These are phyloP conservation scores for Scelioninae gen. 2 DNA, from an alignment of 2,888 invertebrate genomes.

Conservation along the genomic window DNA sequence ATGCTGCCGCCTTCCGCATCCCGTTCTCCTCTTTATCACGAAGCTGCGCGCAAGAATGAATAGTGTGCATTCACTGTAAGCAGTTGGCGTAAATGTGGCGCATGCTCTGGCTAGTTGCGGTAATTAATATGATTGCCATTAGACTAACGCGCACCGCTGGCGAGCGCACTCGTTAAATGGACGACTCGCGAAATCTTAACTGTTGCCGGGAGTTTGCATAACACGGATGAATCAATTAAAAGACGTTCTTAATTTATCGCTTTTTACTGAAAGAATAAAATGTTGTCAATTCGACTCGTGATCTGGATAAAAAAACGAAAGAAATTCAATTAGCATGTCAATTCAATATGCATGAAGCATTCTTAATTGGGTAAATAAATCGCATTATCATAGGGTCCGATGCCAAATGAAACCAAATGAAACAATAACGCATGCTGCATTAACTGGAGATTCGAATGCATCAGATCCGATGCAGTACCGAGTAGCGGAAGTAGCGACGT, in stretches of 20 bases:
- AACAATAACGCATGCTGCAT: slow-evolving; percentile 5
- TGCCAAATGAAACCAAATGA: slow-evolving; percentile 1
- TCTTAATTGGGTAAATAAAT: slow-evolving; percentile 41
- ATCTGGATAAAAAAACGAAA: background rate
- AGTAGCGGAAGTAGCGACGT: slow-evolving; percentile 26
- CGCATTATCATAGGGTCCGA: slow-evolving; percentile 27
- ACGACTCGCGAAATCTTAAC: slow-evolving; percentile 60
- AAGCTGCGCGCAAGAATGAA: slow-evolving; percentile 65
- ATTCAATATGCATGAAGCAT: too few species aligned
- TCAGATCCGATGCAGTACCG: background rate
- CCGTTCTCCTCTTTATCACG: slow-evolving; percentile 42
- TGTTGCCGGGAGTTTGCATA: slow-evolving; percentile 39
- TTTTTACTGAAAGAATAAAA: slow-evolving; percentile 6
- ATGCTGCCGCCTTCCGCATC: slow-evolving; percentile 39
- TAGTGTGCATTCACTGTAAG: slow-evolving; percentile 74
- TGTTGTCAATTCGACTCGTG: background rate
- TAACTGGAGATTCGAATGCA: background rate
- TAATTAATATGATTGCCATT: slow-evolving; percentile 75
- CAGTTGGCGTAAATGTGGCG: slow-evolving; percentile 73
- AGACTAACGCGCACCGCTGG: slow-evolving; percentile 68
- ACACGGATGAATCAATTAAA: slow-evolving; percentile 54
- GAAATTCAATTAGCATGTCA: slow-evolving; percentile 28
- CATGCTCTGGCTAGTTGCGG: slow-evolving; percentile 72
- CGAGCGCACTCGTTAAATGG: slow-evolving; percentile 65
- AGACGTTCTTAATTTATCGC: slow-evolving; percentile 22